A percentile compares a stretch with the other conserved stretches of the same genome.
Conservation (phyloP, 2,888 invertebrate genomes). For the Lasioglossum vierecki region DNA sequence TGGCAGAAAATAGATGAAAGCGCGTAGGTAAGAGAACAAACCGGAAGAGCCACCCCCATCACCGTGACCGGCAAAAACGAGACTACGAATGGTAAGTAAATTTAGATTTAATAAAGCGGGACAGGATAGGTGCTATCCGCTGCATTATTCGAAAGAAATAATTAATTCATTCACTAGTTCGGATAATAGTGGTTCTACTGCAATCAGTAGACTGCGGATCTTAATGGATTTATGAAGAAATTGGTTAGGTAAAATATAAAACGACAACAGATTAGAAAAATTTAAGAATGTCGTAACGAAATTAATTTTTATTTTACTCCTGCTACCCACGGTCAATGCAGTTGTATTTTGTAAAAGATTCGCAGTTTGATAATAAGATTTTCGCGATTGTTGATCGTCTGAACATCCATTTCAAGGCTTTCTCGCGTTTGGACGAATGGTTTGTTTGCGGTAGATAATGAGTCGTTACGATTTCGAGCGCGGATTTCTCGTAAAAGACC, state of each 20-base stretch:
- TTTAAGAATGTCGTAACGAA: too few relatives aligned
- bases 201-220: too few relatives aligned
- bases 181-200: too few relatives aligned
- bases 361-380: too few relatives aligned
- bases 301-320: too few relatives aligned
- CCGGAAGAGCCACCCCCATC: too few relatives aligned
- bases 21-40: background rate
- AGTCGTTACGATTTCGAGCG: background rate
- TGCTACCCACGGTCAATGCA: too few relatives aligned
- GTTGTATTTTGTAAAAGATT: too few relatives aligned
- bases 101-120: background rate
- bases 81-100: background rate
- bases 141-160: background rate
- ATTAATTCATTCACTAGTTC: too few relatives aligned
- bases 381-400: background rate
- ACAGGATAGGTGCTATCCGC: background rate
- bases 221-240: too few relatives aligned
- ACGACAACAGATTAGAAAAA: too few relatives aligned
- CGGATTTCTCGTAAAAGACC: background rate
- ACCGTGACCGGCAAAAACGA: background rate
- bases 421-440: background rate
- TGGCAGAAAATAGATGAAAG: background rate
- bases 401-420: background rate
- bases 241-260: too few relatives aligned
- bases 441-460: background rate